phyloP scores from a whole-genome alignment of 2,113 vertebrate genomes.

The Turdus rufiventris region DNA sequence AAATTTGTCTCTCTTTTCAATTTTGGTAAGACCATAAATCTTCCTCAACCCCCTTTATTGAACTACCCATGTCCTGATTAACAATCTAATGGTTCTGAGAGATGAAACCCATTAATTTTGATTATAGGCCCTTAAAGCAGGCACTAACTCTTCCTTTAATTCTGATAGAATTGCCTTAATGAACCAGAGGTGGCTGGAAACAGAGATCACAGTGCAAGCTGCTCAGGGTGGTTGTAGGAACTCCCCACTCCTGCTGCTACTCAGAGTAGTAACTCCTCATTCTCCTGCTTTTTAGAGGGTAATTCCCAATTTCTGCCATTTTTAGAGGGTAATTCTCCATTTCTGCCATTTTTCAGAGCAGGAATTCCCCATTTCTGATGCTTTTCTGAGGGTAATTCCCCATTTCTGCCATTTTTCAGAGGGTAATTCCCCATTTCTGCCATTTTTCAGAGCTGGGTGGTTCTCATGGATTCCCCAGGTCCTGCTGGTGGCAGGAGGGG shows the following conservation, averaged over 20 bases:
- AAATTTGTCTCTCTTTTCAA: not conserved
- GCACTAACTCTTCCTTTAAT: not conserved
- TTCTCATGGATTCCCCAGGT: not conserved
- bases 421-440: too few relatives aligned
- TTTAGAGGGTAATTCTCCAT: too few relatives aligned
- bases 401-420: not conserved
- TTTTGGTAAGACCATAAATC: not conserved
- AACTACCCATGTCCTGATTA: not conserved
- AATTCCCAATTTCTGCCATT: not conserved
- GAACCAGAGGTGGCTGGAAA: not conserved
- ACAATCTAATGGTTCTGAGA: not conserved
- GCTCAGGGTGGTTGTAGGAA: not conserved
- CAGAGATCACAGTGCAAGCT: not conserved
- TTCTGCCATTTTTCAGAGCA: too few relatives aligned
- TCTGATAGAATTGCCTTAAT: not conserved
- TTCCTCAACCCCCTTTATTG: not conserved
- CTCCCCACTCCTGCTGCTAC: not conserved
- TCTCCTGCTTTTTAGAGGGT: not conserved
- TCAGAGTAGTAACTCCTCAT: not conserved
- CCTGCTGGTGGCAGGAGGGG: not conserved
- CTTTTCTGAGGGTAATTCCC: not conserved
- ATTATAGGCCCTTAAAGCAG: not conserved
- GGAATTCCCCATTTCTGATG: not conserved
- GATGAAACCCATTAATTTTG: constrained; percentile 36
- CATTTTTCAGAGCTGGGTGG: not conserved